Conservation (phyloP, 64 coral and sea anemone genomes). For the Porites lutea region DNA sequence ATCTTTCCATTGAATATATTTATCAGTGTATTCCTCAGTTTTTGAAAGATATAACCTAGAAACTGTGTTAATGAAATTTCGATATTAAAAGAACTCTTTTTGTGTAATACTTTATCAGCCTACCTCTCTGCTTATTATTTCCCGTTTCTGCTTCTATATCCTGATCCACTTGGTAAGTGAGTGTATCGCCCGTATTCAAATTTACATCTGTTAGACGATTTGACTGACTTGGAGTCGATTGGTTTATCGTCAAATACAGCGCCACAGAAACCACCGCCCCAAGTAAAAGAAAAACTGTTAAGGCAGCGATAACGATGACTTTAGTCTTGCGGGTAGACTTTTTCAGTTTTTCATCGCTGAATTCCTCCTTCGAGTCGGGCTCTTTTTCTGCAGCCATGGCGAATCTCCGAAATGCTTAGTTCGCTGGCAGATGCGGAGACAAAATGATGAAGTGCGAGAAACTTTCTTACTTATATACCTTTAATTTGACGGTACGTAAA, state of each 20-base stretch:
- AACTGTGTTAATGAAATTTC: too few relatives aligned
- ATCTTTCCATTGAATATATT: too few relatives aligned
- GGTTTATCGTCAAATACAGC: not conserved
- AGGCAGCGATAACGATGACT: not conserved
- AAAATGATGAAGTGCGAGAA: not conserved
- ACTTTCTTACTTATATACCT: too few relatives aligned
- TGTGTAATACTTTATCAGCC: not conserved
- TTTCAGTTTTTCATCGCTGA: not conserved
- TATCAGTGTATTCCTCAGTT: too few relatives aligned
- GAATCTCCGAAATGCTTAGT: not conserved
- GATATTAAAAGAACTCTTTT: not conserved
- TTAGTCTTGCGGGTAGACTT: not conserved
- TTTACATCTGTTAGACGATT: conserved; percentile 1
- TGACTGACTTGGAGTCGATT: not conserved
- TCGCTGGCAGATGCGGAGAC: not conserved
- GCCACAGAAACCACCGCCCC: conserved; percentile 3
- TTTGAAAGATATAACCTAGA: too few relatives aligned
- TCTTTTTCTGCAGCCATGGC: not conserved
- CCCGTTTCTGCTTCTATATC: not conserved
- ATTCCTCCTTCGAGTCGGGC: not conserved
- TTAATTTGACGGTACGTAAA: too few relatives aligned
- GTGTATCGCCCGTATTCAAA: not conserved
- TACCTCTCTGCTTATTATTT: not conserved
- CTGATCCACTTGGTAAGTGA: conserved; percentile 31
- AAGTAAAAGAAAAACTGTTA: not conserved